Percentiles rank a stretch among this genome's conserved stretches.
Evolutionary conservation across 1,140 invertebrate genomes (phyloP).

Genomic region (Lasioglossum albipes): DNA sequence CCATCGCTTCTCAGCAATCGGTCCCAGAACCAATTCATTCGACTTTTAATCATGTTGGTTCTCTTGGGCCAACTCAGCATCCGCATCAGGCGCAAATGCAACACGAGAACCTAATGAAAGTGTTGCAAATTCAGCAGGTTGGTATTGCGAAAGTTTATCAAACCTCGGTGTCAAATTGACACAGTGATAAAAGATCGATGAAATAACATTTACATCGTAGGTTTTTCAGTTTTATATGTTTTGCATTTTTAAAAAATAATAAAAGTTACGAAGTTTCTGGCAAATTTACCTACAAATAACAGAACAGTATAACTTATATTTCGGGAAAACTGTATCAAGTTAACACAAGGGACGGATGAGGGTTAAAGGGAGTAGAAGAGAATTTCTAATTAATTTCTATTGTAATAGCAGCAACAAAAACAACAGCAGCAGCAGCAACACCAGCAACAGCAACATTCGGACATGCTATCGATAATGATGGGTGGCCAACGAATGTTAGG

Average conservation of each 20-base stretch:
- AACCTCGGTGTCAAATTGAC: neutral
- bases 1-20: constrained; percentile 55
- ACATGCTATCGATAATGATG: constrained; percentile 79
- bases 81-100: constrained; percentile 79
- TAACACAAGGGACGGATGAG: too few relatives aligned
- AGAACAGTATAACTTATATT: too few relatives aligned
- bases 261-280: too few relatives aligned
- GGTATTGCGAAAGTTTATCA: neutral
- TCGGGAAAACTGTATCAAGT: too few relatives aligned
- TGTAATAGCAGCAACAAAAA: constrained; percentile 60
- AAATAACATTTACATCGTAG: too few relatives aligned
- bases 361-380: neutral
- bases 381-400: neutral
- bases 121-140: constrained; percentile 79
- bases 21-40: constrained; percentile 66
- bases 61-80: constrained; percentile 76
- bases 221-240: too few relatives aligned
- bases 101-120: constrained; percentile 80
- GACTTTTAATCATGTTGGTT: constrained; percentile 74
- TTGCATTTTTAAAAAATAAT: too few relatives aligned
- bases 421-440: constrained; percentile 75
- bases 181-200: too few relatives aligned
- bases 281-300: too few relatives aligned
- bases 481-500: constrained; percentile 73
- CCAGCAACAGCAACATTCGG: constrained; percentile 75